phyloP scores from a whole-genome alignment of 2,113 vertebrate genomes.

The Anarhynchus alexandrinus region DNA sequence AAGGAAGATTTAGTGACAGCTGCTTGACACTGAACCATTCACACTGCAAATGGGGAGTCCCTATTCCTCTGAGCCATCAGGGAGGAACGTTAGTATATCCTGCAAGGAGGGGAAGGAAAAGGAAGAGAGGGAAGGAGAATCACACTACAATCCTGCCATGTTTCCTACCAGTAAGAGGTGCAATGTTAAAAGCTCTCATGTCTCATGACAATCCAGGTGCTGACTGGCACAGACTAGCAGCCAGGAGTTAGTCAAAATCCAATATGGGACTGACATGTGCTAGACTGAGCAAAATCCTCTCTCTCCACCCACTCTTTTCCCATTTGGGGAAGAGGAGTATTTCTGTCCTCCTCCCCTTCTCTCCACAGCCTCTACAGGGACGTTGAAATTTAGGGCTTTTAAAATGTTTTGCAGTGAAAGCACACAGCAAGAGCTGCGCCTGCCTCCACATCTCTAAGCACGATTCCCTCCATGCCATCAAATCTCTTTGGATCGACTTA shows the following conservation, averaged over 20 bases:
- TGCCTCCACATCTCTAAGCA: background rate
- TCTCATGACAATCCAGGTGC: background rate
- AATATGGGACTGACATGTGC: background rate
- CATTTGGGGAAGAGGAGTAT: background rate
- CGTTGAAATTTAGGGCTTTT: background rate
- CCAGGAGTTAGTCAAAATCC: background rate
- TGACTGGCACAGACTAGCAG: background rate
- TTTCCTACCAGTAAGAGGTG: background rate
- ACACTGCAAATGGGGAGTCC: background rate
- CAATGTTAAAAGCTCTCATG: background rate
- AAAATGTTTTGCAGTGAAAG: background rate
- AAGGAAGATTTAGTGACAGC: constrained; percentile 42
- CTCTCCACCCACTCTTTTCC: constrained; percentile 4
- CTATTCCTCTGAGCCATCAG: background rate
- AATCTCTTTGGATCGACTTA: constrained; percentile 73
- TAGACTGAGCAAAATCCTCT: constrained; percentile 31
- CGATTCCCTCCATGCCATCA: background rate
- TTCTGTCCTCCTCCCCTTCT: background rate
- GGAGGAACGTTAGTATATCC: background rate
- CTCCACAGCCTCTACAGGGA: background rate
- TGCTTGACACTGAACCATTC: background rate
- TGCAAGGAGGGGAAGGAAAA: background rate
- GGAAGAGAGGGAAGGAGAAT: background rate
- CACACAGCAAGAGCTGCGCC: background rate
- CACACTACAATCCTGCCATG: background rate